phyloP scores from a whole-genome alignment of 2,113 vertebrate species.

The human region GRCh38 chr6:137307501-137308000 shows the following conservation, averaged over 20 bases:
- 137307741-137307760: background rate
- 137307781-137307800: background rate
- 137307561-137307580: constrained; percentile 60
- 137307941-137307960: background rate
- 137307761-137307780: background rate
- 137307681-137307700: constrained; percentile 16
- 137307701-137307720: background rate
- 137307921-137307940: constrained; percentile 14
- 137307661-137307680: constrained; percentile 47
- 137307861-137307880: background rate
- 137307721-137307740: background rate
- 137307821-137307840: background rate
- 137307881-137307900: background rate
- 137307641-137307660: background rate
- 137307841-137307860: background rate
- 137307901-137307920: constrained; percentile 6
- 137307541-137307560: background rate
- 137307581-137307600: constrained; percentile 72
- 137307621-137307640: background rate
- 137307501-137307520: background rate
- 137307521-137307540: too few relatives aligned
- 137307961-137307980: background rate
- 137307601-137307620: background rate
- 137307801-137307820: background rate
- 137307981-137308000: background rate